Conservation (phyloP, 1,140 invertebrate species). For the Lysiphlebus fabarum region DNA sequence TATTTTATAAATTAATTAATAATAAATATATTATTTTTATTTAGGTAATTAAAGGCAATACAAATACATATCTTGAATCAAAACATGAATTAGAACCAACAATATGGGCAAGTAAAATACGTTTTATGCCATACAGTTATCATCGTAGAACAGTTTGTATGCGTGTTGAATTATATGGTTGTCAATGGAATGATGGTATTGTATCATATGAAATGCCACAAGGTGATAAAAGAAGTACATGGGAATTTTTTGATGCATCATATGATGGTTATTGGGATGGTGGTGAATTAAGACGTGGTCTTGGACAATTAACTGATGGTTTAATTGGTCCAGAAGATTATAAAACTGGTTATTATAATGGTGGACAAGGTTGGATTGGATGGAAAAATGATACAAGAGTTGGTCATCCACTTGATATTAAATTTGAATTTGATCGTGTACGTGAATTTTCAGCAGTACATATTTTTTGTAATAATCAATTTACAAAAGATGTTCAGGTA, state of each 20-base stretch:
- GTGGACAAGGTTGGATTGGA: conserved; percentile 81
- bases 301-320: conserved; percentile 86
- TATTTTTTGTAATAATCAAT: conserved; percentile 80
- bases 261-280: conserved; percentile 86
- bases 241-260: conserved; percentile 85
- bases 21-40: conserved; percentile 31
- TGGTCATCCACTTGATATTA: conserved; percentile 67
- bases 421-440: conserved; percentile 84
- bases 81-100: conserved; percentile 74
- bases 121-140: conserved; percentile 79
- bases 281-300: conserved; percentile 65
- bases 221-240: conserved; percentile 74
- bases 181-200: conserved; percentile 64
- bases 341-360: conserved; percentile 63
- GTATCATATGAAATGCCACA: conserved; percentile 59
- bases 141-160: conserved; percentile 83
- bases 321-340: conserved; percentile 72
- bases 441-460: conserved; percentile 82
- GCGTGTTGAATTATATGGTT: conserved; percentile 80
- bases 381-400: conserved; percentile 80
- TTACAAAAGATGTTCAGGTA: conserved; percentile 77
- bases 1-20: background rate
- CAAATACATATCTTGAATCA: conserved; percentile 76
- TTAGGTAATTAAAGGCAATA: conserved; percentile 77
- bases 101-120: conserved; percentile 73